Base-by-base conservation (phyloP, 35 echinoderm and acorn worm genomes). In the Stichopus chloronotus region DNA sequence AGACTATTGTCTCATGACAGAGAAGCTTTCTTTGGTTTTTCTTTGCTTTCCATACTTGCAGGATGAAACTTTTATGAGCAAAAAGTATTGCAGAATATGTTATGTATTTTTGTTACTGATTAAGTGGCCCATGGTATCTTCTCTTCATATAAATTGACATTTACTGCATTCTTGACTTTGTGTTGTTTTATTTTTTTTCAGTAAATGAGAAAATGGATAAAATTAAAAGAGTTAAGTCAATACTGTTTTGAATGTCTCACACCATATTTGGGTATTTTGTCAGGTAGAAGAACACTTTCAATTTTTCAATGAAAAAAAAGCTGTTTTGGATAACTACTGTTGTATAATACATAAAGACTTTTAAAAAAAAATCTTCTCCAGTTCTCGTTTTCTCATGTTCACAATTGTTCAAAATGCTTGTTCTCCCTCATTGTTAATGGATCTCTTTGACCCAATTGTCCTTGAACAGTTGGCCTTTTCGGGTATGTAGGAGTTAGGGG, bases 261-360 rank as follows among this genome's bases (percentile, higher is more conserved):
- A 74, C 69, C 69, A 74, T 14, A 74, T 74, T 43, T 85, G 82
- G 55, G 82, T 85, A 20, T 58, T 23, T 58, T 58, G 57, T 85
- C 82, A 85, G 82, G 53, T 85, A 56, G 55, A 43, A 43, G 30
- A 85, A 85, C 55, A 85, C 82, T 85, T 85, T 85, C 82, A 85
- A 10, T 85, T 85, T 85, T 85, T 58, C 82, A 85, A 43, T 0
- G 30, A 43, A 43, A 43, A 43, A 85, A 82, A 74, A 85, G 55
- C 82, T 85, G 82, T 85, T 85, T 85, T 85, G 82, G 55, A 58
- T 85, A 83, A 83, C 80, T 83, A 85, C 55, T 85, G 55, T 85
- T 85, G 82, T 85, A 85, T 85, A 85, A 55, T 85, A 85, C 82
- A 85, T 58, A 56, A 58, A 53, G 79, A 82, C 43, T 82, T 53